Evolutionary conservation across 2,888 invertebrate genomes (phyloP).

Genomic region (Margaritifera margaritifera): DNA sequence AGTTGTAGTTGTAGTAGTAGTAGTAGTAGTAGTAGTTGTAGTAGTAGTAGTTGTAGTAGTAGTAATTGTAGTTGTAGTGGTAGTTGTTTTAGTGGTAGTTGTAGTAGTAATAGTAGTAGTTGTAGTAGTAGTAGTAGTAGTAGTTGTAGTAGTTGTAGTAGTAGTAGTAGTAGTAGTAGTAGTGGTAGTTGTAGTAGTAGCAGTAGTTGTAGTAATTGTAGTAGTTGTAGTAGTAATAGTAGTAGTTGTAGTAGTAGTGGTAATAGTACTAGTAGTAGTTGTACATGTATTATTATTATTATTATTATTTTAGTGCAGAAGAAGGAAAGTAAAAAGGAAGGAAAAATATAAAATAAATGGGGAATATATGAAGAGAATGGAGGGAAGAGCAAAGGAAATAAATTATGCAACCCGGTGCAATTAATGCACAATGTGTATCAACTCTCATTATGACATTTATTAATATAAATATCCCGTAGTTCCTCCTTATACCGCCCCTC

Average conservation of each 20-base stretch:
- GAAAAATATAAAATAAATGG: too few species aligned
- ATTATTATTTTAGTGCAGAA: too few species aligned
- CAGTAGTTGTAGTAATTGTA: slow-evolving; percentile 8
- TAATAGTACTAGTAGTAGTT: slow-evolving; percentile 12
- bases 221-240: slow-evolving; percentile 26
- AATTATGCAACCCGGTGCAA: too few species aligned
- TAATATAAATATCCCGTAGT: too few species aligned
- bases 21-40: slow-evolving; percentile 17
- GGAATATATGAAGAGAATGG: too few species aligned
- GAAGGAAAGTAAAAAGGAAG: too few species aligned
- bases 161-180: slow-evolving; percentile 19
- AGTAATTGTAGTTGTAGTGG: too few species aligned
- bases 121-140: slow-evolving; percentile 27
- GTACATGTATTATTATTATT: background rate
- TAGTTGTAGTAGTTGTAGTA: slow-evolving; percentile 18
- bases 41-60: slow-evolving; percentile 26
- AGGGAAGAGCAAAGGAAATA: too few species aligned
- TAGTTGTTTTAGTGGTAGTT: slow-evolving; percentile 22
- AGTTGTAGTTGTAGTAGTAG: slow-evolving; percentile 19
- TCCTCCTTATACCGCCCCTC: too few species aligned
- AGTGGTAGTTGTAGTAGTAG: slow-evolving; percentile 17
- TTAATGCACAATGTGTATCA: too few species aligned
- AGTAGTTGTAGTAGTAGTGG: slow-evolving; percentile 18
- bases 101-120: slow-evolving; percentile 27
- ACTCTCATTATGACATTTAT: too few species aligned